Evolutionary conservation across 2,888 invertebrate genomes (phyloP).

Genomic region (Scaptomyza cyrtandrae): DNA sequence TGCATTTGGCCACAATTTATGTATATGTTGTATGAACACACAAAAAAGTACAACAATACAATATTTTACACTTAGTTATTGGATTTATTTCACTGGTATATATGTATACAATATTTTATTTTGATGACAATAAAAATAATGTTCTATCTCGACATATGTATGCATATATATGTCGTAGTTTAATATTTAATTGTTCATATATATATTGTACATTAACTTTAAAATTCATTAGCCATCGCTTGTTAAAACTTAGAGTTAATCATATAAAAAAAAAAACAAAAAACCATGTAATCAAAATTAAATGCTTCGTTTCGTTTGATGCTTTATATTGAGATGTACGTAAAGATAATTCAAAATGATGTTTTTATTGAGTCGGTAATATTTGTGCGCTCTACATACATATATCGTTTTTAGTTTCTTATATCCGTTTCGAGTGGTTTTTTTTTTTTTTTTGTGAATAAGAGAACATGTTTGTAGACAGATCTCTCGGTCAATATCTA

Average conservation of each 20-base stretch:
- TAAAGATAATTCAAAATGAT: constrained; percentile 11
- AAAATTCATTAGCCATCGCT: too few species aligned
- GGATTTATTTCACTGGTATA: constrained; percentile 57
- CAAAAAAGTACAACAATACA: too few species aligned
- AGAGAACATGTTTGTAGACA: constrained; percentile 28
- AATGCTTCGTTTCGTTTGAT: constrained; percentile 57
- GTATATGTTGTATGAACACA: too few species aligned
- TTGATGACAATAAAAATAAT: constrained; percentile 72
- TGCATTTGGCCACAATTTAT: constrained; percentile 1
- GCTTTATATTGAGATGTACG: not conserved
- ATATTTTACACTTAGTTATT: constrained; percentile 57
- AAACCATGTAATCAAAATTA: constrained; percentile 30
- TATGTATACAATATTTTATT: constrained; percentile 45
- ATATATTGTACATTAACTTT: constrained; percentile 16
- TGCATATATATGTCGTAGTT: constrained; percentile 12
- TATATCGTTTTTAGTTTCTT: constrained; percentile 16
- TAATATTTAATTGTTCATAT: constrained; percentile 20
- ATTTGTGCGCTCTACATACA: constrained; percentile 42
- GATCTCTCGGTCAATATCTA: constrained; percentile 28
- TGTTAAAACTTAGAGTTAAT: constrained; percentile 8
- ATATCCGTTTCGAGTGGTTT: constrained; percentile 25
- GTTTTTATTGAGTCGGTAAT: constrained; percentile 12
- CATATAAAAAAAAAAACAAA: constrained; percentile 1
- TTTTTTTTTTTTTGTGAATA: not conserved
- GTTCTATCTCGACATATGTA: constrained; percentile 27